A percentile compares a stretch with the other conserved stretches of the same genome.
Evolutionary conservation across 2,113 vertebrate species (phyloP).

Genomic region (Platysternon megacephalum): DNA sequence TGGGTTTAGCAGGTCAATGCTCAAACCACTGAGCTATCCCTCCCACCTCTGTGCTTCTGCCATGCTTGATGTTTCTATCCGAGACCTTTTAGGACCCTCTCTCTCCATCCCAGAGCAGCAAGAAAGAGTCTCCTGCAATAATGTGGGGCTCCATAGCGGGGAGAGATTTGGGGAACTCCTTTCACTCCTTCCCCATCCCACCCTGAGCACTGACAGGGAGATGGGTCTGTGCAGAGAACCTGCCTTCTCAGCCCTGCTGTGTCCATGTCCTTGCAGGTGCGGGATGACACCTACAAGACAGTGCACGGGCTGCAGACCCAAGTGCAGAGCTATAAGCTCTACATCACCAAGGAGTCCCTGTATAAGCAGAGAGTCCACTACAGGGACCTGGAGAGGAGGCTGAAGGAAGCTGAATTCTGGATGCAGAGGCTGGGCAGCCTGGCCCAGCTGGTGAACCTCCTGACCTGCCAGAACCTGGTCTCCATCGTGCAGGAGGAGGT

Average conservation of each 20-base stretch:
- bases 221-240: background rate
- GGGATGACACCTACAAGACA: slow-evolving; percentile 74
- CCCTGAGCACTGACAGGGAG: background rate
- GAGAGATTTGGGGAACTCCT: background rate
- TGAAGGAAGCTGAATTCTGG: slow-evolving; percentile 63
- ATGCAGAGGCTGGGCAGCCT: slow-evolving; percentile 76
- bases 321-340: slow-evolving; percentile 49
- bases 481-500: slow-evolving; percentile 72
- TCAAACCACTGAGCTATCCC: no score
- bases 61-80: background rate
- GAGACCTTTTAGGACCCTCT: background rate
- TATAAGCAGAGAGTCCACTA: slow-evolving; percentile 63
- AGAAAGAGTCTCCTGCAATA: background rate
- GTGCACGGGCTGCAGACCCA: slow-evolving; percentile 75
- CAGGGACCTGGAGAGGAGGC: slow-evolving; percentile 57
- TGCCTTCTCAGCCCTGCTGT: background rate
- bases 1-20: no score
- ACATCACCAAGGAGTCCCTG: slow-evolving; percentile 53
- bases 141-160: no score
- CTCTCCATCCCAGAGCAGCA: background rate
- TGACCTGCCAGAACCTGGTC: slow-evolving; percentile 81
- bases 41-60: no score
- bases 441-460: slow-evolving; percentile 76
- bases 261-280: slow-evolving; percentile 74
- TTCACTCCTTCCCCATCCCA: background rate